A percentile compares a stretch with the other conserved stretches of the same genome.
phyloP scores from a whole-genome alignment of 2,888 invertebrate genomes.

The Caenorhabditis sulstoni region DNA sequence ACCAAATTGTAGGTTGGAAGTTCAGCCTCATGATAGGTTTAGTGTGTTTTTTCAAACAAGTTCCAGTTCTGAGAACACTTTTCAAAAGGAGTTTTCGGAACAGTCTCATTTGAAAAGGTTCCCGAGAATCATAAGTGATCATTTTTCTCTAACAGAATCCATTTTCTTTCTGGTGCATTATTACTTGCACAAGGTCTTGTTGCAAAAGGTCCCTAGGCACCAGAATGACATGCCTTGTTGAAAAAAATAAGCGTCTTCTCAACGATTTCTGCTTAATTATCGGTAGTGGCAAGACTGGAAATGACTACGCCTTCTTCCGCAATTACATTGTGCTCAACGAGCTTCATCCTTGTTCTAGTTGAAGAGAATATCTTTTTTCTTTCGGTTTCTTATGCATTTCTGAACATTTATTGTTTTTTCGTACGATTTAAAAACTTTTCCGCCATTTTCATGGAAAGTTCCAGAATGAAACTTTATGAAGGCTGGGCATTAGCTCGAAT shows the following conservation, averaged over 20 bases:
- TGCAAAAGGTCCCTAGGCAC: no score
- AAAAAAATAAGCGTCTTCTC: constrained; percentile 23
- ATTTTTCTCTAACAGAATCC: no score
- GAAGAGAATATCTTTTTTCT: constrained; percentile 19
- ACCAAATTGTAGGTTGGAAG: no score
- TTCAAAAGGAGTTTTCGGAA: no score
- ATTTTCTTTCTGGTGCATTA: no score
- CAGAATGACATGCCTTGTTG: constrained; percentile 6
- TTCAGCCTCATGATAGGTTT: no score
- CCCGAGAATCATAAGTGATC: no score
- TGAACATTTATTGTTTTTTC: not conserved
- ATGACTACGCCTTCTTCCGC: constrained; percentile 25
- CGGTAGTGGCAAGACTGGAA: constrained; percentile 35
- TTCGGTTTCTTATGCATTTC: constrained; percentile 1
- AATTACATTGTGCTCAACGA: constrained; percentile 37
- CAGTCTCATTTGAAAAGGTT: no score
- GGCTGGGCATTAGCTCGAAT: constrained; percentile 8
- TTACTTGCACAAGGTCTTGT: no score
- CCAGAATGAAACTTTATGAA: not conserved
- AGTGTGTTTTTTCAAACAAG: no score
- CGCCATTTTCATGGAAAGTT: not conserved
- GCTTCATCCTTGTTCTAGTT: constrained; percentile 17
- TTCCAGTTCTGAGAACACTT: no score
- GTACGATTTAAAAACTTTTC: not conserved
- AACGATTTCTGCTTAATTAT: constrained; percentile 23